Evolutionary conservation across 2,113 vertebrate species (phyloP).

Genomic region (Rhodinocichla rosea): DNA sequence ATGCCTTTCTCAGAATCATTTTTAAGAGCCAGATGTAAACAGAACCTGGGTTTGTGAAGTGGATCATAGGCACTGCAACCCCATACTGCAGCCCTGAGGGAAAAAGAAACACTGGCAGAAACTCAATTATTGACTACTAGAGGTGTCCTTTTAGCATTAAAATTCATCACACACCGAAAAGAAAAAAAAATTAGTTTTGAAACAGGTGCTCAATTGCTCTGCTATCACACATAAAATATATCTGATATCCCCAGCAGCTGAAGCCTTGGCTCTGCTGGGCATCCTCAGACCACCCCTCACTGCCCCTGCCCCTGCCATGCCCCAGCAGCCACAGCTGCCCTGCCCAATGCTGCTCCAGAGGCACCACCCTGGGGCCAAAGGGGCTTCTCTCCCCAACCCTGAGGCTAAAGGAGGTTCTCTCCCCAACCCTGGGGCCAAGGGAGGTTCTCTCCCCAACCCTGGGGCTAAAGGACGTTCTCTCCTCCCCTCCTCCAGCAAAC

Average conservation of each 20-base stretch:
- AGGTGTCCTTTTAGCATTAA: not conserved
- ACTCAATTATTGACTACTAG: not conserved
- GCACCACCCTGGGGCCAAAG: accelerated
- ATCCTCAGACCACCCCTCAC: not conserved
- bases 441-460: not conserved
- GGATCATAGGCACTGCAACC: not conserved
- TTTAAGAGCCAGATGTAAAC: not conserved
- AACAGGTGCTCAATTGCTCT: not conserved
- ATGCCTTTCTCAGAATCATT: not conserved
- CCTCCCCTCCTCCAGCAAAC: not conserved
- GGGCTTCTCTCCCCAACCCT: not conserved
- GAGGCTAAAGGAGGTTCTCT: not conserved
- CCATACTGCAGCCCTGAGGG: not conserved
- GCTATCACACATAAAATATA: not conserved
- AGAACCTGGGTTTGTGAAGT: not conserved
- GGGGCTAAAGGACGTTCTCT: not conserved
- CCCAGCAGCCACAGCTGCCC: not conserved
- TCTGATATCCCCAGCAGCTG: not conserved
- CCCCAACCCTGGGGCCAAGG: no score
- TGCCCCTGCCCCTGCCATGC: accelerated
- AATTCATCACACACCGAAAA: not conserved
- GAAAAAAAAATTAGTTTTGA: not conserved
- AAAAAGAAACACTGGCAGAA: not conserved
- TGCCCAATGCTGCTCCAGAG: not conserved
- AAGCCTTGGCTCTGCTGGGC: not conserved